Evolutionary conservation across 2,888 invertebrate genomes (phyloP), one percentile per base, ranked within the genome.

Genomic region (Allolobophora icterica): DNA sequence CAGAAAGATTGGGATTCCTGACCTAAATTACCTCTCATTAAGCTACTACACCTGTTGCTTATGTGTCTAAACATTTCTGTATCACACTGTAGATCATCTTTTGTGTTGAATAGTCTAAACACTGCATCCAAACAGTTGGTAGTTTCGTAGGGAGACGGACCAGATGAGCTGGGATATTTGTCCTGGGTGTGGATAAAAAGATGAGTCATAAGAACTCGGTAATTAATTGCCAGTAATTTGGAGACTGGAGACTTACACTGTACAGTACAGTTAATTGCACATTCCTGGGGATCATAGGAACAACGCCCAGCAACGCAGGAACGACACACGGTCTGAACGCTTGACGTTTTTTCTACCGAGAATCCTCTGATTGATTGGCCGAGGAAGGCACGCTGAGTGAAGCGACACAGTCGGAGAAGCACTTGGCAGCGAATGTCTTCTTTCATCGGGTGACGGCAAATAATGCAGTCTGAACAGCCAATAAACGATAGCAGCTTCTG

Each of bases 111-210:
- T 71, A n/a, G 71, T 6, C n/a, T 52, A 24, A 24, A 24, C 52
- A 52, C 6, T 52, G 52, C 21, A 52, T 21, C 17, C 1, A 71
- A 0, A 71, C n/a, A n/a, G 71, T 58, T 24, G 58, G 30, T 58
- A 1, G 24, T n/a, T 71, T 71, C n/a, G 17, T 0, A 71, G 71
- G 71, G n/a, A n/a, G 1, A n/a, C 71, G 6, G n/a, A 71, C 30
- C 71, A 71, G n/a, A 71, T 71, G 71, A n/a, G 71, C 71, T n/a
- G 71, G 71, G n/a, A 71, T 71, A 71, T 24, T 58, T 58, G 58
- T 45, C 52, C 2, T 13, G 52, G 52, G 24, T 52, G 52, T 52
- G 24, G 24, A 52, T 52, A 52, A 52, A n/a, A n/a, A 30, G 30
- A 4, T 52, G 71, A 71, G 71, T 71, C 71, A n/a, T n/a, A n/a